phyloP scores from a whole-genome alignment of 2,113 vertebrate genomes.

The Prionailurus viverrinus region DNA sequence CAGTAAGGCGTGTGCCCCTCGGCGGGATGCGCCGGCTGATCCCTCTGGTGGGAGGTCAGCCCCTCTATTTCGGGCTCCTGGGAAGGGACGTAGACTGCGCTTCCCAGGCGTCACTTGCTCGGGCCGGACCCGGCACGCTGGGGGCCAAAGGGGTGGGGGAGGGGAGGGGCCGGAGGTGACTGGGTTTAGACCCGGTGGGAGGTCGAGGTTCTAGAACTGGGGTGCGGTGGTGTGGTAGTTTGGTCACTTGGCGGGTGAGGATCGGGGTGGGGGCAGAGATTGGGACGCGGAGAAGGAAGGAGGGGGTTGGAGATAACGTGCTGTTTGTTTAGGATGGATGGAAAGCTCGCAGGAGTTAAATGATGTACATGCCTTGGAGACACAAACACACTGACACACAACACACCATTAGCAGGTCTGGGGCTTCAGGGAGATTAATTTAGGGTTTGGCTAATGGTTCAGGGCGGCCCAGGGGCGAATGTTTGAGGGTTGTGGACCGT shows the following conservation, averaged over 20 bases:
- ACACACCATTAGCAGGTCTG: background rate
- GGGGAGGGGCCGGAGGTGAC: slow-evolving; percentile 20
- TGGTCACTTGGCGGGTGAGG: background rate
- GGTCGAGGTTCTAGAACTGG: background rate
- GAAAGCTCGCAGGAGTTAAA: slow-evolving; percentile 71
- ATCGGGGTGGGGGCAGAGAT: background rate
- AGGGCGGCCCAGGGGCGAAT: background rate
- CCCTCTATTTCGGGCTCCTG: background rate
- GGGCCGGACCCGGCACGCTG: background rate
- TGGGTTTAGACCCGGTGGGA: background rate
- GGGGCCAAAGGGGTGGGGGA: slow-evolving; percentile 38
- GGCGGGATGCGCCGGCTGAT: background rate
- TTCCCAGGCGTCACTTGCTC: background rate
- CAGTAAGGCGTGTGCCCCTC: slow-evolving; percentile 50
- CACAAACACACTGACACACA: background rate
- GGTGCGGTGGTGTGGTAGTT: background rate
- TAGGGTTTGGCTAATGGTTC: background rate
- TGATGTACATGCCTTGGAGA: background rate
- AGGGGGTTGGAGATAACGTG: slow-evolving; percentile 3
- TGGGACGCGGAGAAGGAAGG: background rate
- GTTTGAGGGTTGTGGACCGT: background rate
- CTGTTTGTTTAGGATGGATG: slow-evolving; percentile 68
- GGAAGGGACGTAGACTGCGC: background rate
- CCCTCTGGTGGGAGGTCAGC: background rate
- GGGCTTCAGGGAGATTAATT: background rate